These are phyloP conservation scores for Poeciliopsis occidentalis DNA, from an alignment of 2,113 vertebrate species.

Conservation along the genomic window DNA sequence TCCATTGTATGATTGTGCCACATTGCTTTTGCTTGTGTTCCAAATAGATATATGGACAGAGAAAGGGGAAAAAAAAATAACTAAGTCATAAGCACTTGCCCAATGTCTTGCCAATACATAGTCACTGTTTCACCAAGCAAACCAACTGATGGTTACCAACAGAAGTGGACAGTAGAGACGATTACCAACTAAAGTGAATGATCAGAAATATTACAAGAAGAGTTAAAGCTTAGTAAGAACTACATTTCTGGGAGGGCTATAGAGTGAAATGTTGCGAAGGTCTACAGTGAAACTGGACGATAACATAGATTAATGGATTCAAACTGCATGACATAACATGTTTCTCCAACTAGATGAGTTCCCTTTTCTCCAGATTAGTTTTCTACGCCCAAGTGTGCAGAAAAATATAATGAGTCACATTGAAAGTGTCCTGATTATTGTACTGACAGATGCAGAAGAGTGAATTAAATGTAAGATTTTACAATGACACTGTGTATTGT, in stretches of 20 bases:
- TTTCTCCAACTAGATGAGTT: not conserved
- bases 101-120: conserved; percentile 10
- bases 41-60: conserved; percentile 43
- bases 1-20: conserved; percentile 31
- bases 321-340: not conserved
- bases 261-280: not conserved
- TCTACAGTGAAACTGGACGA: not conserved
- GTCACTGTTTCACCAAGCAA: conserved; percentile 16
- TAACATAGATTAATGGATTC: not conserved
- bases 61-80: not conserved
- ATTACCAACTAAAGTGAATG: conserved; percentile 11
- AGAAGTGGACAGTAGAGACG: conserved; percentile 7
- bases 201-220: conserved; percentile 19
- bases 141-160: not conserved
- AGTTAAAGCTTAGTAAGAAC: conserved; percentile 5
- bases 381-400: too few species aligned
- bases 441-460: too few species aligned
- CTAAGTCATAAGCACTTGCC: not conserved
- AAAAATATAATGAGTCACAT: too few species aligned
- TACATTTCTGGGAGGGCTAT: not conserved
- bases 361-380: not conserved
- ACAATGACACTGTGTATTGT: too few species aligned
- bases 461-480: too few species aligned
- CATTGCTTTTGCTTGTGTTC: conserved; percentile 32
- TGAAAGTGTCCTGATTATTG: too few species aligned